Conservation (phyloP, 2,113 vertebrate genomes). For the Coracopsis vasa region DNA sequence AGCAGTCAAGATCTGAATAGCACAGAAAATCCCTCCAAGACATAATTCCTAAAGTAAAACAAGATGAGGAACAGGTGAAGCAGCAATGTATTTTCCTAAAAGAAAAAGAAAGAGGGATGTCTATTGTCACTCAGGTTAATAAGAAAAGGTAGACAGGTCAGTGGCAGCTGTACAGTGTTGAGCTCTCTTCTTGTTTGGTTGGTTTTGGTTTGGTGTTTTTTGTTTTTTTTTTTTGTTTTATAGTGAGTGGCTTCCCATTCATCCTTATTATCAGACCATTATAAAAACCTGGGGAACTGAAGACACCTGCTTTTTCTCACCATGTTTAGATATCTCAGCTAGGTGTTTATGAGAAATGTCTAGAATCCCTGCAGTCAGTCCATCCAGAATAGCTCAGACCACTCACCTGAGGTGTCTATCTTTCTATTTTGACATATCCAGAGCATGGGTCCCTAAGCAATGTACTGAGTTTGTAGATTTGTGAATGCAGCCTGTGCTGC, state of each 20-base stretch:
- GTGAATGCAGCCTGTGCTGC: background rate
- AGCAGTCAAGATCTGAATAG: slow-evolving; percentile 16
- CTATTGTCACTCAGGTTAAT: background rate
- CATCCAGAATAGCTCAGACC: background rate
- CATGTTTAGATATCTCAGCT: background rate
- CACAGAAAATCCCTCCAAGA: slow-evolving; percentile 47
- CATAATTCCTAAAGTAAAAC: slow-evolving; percentile 29
- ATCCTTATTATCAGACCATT: background rate
- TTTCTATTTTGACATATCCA: background rate
- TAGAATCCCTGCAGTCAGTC: background rate
- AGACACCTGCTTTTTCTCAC: background rate
- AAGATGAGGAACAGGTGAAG: slow-evolving; percentile 1
- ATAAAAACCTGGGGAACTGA: background rate
- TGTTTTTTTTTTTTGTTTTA: background rate
- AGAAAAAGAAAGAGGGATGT: background rate
- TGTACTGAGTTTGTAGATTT: background rate
- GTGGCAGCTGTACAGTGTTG: background rate
- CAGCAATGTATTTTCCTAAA: background rate
- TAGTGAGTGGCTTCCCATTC: background rate
- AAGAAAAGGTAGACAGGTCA: background rate
- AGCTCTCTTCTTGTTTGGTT: background rate
- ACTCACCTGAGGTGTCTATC: background rate
- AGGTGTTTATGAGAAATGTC: background rate
- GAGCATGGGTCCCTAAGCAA: background rate
- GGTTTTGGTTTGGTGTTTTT: background rate